Conservation (phyloP, 2,113 vertebrate genomes). For the Candoia aspera region DNA sequence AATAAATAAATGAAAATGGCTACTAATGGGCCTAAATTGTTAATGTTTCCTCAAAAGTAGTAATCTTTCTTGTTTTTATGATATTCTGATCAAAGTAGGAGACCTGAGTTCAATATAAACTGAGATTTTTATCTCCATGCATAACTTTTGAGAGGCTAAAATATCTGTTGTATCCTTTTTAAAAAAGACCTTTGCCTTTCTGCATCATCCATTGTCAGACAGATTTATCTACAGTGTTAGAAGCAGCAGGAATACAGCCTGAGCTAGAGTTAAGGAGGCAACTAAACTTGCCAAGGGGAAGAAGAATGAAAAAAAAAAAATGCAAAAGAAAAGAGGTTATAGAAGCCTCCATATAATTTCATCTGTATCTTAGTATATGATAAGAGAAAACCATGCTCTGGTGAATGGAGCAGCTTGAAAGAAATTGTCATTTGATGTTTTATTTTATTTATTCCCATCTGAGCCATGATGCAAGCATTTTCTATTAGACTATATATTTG, state of each 20-base stretch:
- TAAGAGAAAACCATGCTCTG: neutral
- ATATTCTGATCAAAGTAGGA: neutral
- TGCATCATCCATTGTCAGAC: neutral
- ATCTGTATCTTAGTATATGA: neutral
- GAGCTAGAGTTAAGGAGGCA: neutral
- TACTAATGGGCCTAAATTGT: neutral
- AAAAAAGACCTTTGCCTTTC: constrained; percentile 9
- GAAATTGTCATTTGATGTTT: neutral
- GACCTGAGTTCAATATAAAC: neutral
- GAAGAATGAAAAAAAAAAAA: neutral
- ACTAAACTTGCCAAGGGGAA: neutral
- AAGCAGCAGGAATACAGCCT: neutral
- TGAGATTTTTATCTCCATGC: neutral
- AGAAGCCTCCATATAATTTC: neutral
- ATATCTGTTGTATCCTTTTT: rapidly evolving
- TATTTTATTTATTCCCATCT: neutral
- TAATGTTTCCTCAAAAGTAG: rapidly evolving
- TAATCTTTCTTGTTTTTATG: neutral
- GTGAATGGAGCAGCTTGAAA: neutral
- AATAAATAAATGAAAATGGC: no score
- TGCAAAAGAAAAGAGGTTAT: neutral
- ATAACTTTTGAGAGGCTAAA: neutral
- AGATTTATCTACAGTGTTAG: neutral
- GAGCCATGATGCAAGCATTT: constrained; percentile 16
- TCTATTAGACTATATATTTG: constrained; percentile 13